These are phyloP conservation scores for Meloe dianella DNA, from an alignment of 2,888 invertebrate species.

Conservation along the genomic window DNA sequence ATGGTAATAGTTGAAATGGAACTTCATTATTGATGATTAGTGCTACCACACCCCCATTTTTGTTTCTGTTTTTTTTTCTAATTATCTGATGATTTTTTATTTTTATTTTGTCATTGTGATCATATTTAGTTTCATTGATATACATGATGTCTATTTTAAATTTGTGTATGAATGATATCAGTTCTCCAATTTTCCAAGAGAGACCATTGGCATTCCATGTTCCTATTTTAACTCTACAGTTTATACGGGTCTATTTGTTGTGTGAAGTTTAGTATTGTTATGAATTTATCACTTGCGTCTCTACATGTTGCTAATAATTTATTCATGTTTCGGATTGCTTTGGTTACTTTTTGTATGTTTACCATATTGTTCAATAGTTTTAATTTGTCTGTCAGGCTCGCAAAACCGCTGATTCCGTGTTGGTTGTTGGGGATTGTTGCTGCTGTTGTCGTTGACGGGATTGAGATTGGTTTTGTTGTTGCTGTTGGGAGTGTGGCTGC, in stretches of 20 bases:
- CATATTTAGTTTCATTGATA: conserved; percentile 17
- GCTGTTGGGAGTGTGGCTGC: not conserved
- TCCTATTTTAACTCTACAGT: not conserved
- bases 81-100: conserved; percentile 9
- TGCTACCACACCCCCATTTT: conserved; percentile 12
- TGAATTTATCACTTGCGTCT: no score
- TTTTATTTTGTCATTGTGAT: conserved; percentile 6
- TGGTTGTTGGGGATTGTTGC: not conserved
- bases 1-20: not conserved
- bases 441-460: not conserved
- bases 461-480: not conserved
- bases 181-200: not conserved
- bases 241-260: not conserved
- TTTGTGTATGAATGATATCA: conserved; percentile 13
- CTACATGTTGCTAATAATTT: no score
- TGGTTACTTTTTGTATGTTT: no score
- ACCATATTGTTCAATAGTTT: no score
- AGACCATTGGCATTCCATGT: conserved; percentile 20
- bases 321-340: no score
- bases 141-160: conserved; percentile 14
- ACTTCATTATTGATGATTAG: conserved; percentile 18
- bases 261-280: not conserved
- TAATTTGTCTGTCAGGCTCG: no score
- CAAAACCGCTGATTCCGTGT: no score
- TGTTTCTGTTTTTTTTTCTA: conserved; percentile 10